Conservation (phyloP, 1,140 invertebrate genomes). For the Araneus ventricosus region DNA sequence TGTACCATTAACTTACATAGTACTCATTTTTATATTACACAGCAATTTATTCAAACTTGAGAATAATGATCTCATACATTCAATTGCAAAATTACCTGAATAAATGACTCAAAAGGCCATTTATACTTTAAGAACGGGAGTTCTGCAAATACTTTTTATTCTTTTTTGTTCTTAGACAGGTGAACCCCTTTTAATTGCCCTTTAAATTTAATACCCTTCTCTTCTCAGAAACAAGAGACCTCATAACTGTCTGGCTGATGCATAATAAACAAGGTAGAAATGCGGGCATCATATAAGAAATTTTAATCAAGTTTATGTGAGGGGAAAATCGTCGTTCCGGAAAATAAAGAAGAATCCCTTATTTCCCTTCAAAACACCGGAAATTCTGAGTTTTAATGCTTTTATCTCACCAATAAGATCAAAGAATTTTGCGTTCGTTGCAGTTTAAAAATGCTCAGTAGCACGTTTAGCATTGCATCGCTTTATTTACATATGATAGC, state of each 20-base stretch:
- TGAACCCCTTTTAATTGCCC: neutral
- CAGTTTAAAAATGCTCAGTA: too few relatives aligned
- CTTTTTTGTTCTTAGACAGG: neutral
- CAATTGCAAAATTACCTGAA: neutral
- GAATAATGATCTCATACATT: neutral
- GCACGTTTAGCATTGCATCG: too few relatives aligned
- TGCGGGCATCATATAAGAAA: neutral
- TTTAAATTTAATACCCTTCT: neutral
- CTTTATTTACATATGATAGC: too few relatives aligned
- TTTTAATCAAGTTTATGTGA: neutral
- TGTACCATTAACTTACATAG: too few relatives aligned
- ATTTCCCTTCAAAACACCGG: too few relatives aligned
- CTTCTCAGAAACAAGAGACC: neutral
- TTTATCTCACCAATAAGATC: too few relatives aligned
- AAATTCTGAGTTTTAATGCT: too few relatives aligned
- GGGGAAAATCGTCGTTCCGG: neutral
- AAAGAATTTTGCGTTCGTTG: too few relatives aligned
- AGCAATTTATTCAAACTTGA: too few relatives aligned
- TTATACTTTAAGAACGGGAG: neutral
- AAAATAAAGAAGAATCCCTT: neutral
- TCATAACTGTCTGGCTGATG: constrained; percentile 13
- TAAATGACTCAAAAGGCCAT: neutral
- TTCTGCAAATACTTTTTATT: neutral
- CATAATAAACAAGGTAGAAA: neutral
- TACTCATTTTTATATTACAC: too few relatives aligned